Percentiles rank a stretch among this genome's conserved stretches.
Conservation (phyloP, 2,888 invertebrate species). For the Sarcophaga carnaria region DNA sequence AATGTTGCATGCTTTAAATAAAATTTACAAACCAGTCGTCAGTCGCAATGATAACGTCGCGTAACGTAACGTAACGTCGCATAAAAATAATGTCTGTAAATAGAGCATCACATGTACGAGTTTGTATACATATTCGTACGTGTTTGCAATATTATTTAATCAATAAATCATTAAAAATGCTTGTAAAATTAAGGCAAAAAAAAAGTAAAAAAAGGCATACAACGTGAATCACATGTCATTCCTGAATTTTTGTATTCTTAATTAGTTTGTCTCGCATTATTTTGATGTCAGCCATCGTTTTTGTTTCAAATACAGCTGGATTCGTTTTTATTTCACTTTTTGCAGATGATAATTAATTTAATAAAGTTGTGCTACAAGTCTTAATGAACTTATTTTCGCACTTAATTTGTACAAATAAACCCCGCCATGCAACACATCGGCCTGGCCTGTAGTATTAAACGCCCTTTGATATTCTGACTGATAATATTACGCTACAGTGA, state of each 20-base stretch:
- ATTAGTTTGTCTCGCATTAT: slow-evolving; percentile 43
- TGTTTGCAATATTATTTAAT: slow-evolving; percentile 43
- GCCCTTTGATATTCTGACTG: slow-evolving; percentile 35
- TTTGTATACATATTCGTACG: not conserved
- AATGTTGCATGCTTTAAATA: slow-evolving; percentile 31
- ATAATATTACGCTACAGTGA: slow-evolving; percentile 45
- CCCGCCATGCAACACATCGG: slow-evolving; percentile 7
- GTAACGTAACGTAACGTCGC: not conserved
- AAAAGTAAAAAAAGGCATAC: not conserved
- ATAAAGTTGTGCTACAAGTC: slow-evolving; percentile 13
- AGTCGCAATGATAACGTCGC: not conserved
- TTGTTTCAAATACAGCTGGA: too few relatives aligned
- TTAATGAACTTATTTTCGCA: slow-evolving; percentile 62
- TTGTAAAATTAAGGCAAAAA: not conserved
- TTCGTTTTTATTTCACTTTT: too few relatives aligned
- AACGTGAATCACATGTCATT: not conserved
- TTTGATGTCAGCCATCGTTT: slow-evolving; percentile 25
- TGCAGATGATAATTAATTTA: slow-evolving; percentile 18
- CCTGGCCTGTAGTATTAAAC: slow-evolving; percentile 13
- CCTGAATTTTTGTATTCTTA: slow-evolving; percentile 36
- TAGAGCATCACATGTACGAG: not conserved
- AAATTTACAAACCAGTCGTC: slow-evolving; percentile 56
- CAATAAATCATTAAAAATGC: slow-evolving; percentile 56
- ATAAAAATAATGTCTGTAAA: slow-evolving; percentile 16
- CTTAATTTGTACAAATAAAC: slow-evolving; percentile 62